phyloP scores from a whole-genome alignment of 2,888 invertebrate species.

The Strigamia maritima region DNA sequence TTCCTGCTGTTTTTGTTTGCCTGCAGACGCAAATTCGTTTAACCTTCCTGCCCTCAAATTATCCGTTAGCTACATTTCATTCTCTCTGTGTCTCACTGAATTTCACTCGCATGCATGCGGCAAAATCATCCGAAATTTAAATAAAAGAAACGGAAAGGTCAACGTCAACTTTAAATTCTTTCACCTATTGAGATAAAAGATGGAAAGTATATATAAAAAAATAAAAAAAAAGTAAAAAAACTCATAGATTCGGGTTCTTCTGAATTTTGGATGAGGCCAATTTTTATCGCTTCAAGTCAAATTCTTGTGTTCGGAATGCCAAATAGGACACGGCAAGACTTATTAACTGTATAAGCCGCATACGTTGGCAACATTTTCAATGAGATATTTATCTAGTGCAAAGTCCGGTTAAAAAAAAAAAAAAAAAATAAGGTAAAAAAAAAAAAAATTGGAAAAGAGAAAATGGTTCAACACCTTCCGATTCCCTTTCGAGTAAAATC shows the following conservation, averaged over 20 bases:
- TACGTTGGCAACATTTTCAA: slow-evolving; percentile 21
- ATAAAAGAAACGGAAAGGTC: background rate
- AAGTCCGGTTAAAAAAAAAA: background rate
- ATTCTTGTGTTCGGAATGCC: slow-evolving; percentile 22
- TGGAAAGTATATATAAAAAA: too few species aligned
- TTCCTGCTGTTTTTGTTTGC: slow-evolving; percentile 21
- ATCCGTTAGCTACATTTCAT: slow-evolving; percentile 18
- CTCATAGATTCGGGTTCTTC: background rate
- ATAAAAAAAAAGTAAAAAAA: background rate
- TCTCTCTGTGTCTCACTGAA: background rate
- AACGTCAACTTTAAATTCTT: slow-evolving; percentile 15
- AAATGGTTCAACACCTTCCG: background rate
- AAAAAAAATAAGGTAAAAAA: background rate
- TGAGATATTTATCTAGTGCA: slow-evolving; percentile 20
- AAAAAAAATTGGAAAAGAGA: background rate
- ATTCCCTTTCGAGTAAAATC: background rate
- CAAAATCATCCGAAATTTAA: background rate
- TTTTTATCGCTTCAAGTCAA: slow-evolving; percentile 32
- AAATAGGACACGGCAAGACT: slow-evolving; percentile 22
- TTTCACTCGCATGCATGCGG: background rate
- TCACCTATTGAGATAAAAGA: slow-evolving; percentile 12
- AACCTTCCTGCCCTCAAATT: slow-evolving; percentile 7
- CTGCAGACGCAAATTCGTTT: slow-evolving; percentile 25
- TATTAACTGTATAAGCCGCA: slow-evolving; percentile 11
- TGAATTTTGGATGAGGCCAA: slow-evolving; percentile 30